Conservation (phyloP, 64 coral and sea anemone species). For the Platygyra sinensis region DNA sequence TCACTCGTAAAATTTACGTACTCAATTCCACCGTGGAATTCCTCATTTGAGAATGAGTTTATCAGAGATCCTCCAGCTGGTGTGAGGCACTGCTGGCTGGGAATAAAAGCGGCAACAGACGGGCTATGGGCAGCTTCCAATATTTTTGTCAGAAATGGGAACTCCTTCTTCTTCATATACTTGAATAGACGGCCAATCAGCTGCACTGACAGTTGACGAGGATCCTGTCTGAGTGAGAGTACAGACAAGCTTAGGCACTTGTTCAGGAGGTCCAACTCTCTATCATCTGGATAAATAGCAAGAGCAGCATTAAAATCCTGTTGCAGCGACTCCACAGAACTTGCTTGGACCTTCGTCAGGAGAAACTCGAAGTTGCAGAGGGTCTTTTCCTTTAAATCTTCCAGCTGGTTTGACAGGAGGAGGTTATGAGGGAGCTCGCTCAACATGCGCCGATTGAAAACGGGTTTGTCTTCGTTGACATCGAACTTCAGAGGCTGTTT, state of each 20-base stretch:
- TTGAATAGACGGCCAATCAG: slow-evolving; percentile 91
- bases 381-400: slow-evolving; percentile 58
- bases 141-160: slow-evolving; percentile 76
- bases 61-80: slow-evolving; percentile 85
- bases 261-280: slow-evolving; percentile 78
- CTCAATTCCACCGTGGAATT: slow-evolving; percentile 57
- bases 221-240: slow-evolving; percentile 73
- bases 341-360: slow-evolving; percentile 74
- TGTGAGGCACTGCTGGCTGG: slow-evolving; percentile 79
- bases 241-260: slow-evolving; percentile 75
- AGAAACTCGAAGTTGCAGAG: slow-evolving; percentile 93
- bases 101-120: slow-evolving; percentile 83
- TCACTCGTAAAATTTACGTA: slow-evolving; percentile 76
- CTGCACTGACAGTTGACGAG: slow-evolving; percentile 84
- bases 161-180: slow-evolving; percentile 61
- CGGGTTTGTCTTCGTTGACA: slow-evolving; percentile 58
- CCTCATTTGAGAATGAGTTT: slow-evolving; percentile 64
- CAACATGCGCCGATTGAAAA: slow-evolving; percentile 92
- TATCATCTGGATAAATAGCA: slow-evolving; percentile 55
- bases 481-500: slow-evolving; percentile 85
- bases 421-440: slow-evolving; percentile 90
- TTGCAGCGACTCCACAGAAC: slow-evolving; percentile 57
- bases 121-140: slow-evolving; percentile 63
- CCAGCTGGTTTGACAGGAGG: slow-evolving; percentile 60
- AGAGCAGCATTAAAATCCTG: slow-evolving; percentile 80